Base-by-base conservation (phyloP, 2,888 invertebrate species). In the Lasioglossum lativentre region DNA sequence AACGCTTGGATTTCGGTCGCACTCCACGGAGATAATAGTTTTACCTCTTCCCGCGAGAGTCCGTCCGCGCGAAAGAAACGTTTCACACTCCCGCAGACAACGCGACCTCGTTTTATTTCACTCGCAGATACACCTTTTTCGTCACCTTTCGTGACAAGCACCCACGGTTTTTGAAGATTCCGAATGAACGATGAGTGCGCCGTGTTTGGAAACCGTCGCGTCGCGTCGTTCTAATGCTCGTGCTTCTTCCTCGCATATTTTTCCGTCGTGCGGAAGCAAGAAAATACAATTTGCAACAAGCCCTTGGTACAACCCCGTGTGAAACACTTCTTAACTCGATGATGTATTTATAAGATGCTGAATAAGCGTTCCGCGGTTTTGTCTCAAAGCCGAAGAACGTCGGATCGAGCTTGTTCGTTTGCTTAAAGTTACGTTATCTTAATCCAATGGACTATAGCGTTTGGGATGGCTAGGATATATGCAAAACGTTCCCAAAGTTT, bases 11-110 rank as follows among this genome's bases (percentile, higher is more conserved):
- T 78, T 83, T 80, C 71, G 59, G 56, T 78, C 77, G 83, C 80
- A 78, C 63, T 78, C 78, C 86, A 76, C 72, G 4, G 38, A 73
- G 78, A 87, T 80, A 78, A 80, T 71, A 45, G 63, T 59, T n/a
- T 73, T 70, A 56, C 56, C 52, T 56, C 75, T 80, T 74, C 59
- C 56, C 27, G 4, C 47, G 14, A 19, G 14, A 19, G 14, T 10
- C 30, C 8, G 66, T 68, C 63, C 56, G 4, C 47, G 71, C 38
- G 47, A 80, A 80, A 82, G 78, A 72, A 83, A 87, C 73, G 75
- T 78, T 86, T 72, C 75, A 52, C 74, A 38, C 38, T 27, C 75
- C 42, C 52, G 12, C 47, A 52, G 38, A 73, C 63, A 70, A 80
- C 70, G 59, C 63, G n/a, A 34, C 63, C 10, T 34, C 42, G 34